A percentile compares a stretch with the other conserved stretches of the same genome.
These are phyloP conservation scores for Borostomias antarcticus DNA, from an alignment of 2,797 vertebrate species.

Conservation along the genomic window DNA sequence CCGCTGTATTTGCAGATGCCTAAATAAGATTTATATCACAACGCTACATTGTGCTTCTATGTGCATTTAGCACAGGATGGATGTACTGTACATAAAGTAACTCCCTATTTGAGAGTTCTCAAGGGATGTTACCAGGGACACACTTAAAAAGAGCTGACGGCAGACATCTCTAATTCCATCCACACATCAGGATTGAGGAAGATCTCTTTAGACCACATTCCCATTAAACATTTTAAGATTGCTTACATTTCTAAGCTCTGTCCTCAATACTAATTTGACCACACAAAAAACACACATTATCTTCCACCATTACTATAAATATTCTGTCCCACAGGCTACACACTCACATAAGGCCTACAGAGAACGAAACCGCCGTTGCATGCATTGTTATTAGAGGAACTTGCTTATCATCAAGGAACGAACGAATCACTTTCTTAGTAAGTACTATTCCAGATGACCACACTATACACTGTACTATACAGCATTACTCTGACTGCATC, in stretches of 20 bases:
- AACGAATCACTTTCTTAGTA: not conserved
- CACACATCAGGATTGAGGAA: conserved; percentile 28
- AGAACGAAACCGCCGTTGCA: not conserved
- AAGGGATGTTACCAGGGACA: conserved; percentile 26
- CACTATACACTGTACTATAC: too few species aligned
- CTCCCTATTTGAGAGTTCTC: conserved; percentile 33
- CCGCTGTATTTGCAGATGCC: conserved; percentile 45
- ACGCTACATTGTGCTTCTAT: conserved; percentile 45
- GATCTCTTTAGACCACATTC: conserved; percentile 27
- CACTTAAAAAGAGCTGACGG: conserved; percentile 37
- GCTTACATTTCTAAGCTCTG: conserved; percentile 31
- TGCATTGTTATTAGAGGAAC: not conserved
- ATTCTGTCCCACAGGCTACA: not conserved
- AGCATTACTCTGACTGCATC: too few species aligned
- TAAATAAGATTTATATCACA: conserved; percentile 52
- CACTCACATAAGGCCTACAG: not conserved
- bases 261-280: conserved; percentile 32
- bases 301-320: conserved; percentile 29
- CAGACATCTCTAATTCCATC: conserved; percentile 39
- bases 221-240: conserved; percentile 40
- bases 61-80: conserved; percentile 39
- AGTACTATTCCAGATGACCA: not conserved
- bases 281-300: conserved; percentile 30
- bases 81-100: not conserved
- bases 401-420: not conserved